A percentile compares a stretch with the other conserved stretches of the same genome.
These are phyloP conservation scores for Mustela nigripes DNA, from an alignment of 2,113 vertebrate species.

Conservation along the genomic window DNA sequence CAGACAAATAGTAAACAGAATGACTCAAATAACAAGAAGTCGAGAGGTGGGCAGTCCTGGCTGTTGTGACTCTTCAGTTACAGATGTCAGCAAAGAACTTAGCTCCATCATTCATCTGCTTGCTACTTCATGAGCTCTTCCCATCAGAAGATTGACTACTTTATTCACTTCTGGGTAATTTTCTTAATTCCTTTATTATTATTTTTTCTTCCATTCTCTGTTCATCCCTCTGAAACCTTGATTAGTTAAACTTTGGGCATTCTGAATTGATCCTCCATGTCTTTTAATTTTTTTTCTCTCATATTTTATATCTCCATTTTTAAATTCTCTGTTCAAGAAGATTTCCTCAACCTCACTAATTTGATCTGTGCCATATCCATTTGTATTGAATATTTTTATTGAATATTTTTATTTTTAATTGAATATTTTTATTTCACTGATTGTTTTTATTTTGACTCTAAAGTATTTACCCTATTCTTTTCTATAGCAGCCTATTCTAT, in stretches of 20 bases:
- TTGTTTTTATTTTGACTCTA: neutral
- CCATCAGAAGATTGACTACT: neutral
- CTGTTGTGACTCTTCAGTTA: neutral
- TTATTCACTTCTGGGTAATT: neutral
- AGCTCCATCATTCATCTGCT: neutral
- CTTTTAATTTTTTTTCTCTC: neutral
- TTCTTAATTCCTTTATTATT: conserved; percentile 23
- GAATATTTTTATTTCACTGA: conserved; percentile 7
- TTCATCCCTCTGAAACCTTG: neutral
- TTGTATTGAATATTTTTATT: conserved; percentile 16
- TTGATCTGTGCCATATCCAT: conserved; percentile 49
- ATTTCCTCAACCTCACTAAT: conserved; percentile 7
- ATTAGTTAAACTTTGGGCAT: neutral
- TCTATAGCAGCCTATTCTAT: neutral
- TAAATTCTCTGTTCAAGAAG: neutral
- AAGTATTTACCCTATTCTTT: conserved; percentile 10
- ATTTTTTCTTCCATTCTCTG: neutral
- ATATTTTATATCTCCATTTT: conserved; percentile 25
- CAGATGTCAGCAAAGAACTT: neutral
- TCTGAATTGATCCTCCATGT: neutral
- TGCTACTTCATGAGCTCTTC: neutral
- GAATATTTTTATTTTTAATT: too few relatives aligned
- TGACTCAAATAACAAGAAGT: neutral
- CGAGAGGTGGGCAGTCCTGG: neutral
- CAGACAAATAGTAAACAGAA: neutral